Evolutionary conservation across 2,113 vertebrate genomes (phyloP).

Genomic region (Erythrolamprus reginae): DNA sequence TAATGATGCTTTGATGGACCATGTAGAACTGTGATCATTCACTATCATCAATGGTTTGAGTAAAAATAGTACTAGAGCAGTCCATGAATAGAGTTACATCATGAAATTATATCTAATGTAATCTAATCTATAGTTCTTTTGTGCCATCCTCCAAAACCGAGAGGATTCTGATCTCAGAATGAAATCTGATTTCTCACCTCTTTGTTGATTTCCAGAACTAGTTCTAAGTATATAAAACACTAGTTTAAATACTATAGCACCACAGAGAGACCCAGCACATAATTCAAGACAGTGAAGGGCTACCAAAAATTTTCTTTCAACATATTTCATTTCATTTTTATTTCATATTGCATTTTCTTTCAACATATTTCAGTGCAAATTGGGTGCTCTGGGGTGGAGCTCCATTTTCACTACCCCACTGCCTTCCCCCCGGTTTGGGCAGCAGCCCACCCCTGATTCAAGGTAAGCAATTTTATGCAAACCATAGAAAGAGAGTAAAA

Average conservation of each 20-base stretch:
- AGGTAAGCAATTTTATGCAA: not conserved
- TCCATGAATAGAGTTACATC: not conserved
- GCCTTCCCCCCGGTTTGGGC: too few species aligned
- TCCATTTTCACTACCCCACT: too few species aligned
- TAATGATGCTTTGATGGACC: not conserved
- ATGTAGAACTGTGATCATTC: not conserved
- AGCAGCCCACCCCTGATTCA: too few species aligned
- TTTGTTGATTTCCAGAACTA: not conserved
- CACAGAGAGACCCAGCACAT: not conserved
- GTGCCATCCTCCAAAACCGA: not conserved
- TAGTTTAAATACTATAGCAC: not conserved
- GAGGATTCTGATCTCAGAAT: not conserved
- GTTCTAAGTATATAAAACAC: not conserved
- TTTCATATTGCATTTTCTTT: too few species aligned
- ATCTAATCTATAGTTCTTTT: not conserved
- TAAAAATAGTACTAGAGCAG: not conserved
- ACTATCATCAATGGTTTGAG: not conserved
- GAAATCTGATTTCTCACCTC: not conserved
- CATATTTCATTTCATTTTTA: too few species aligned
- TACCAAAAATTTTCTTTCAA: too few species aligned
- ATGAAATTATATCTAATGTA: not conserved
- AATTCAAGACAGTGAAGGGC: too few species aligned
- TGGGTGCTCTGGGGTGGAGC: too few species aligned
- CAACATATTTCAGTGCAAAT: too few species aligned
- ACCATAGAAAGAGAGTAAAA: not conserved